phyloP scores from a whole-genome alignment of 2,113 vertebrate genomes.

The Budorcas taxicolor region DNA sequence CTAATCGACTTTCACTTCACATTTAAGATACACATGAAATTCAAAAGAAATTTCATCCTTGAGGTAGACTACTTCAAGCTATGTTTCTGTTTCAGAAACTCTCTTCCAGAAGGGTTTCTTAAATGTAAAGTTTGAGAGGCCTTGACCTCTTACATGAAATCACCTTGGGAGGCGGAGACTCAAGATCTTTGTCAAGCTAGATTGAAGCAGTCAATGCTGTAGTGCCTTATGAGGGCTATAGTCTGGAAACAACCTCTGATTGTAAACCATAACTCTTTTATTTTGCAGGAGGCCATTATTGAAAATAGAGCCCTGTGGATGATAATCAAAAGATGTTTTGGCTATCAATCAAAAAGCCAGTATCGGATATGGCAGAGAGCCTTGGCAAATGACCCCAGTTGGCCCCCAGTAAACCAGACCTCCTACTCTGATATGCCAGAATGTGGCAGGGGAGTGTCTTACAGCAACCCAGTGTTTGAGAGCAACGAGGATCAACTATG shows the following conservation, averaged over 20 bases:
- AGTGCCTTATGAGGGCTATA: not conserved
- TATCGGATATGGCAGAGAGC: slow-evolving; percentile 75
- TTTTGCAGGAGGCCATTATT: slow-evolving; percentile 78
- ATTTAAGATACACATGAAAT: not conserved
- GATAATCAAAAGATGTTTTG: slow-evolving; percentile 73
- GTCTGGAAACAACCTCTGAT: not conserved
- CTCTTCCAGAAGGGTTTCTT: not conserved
- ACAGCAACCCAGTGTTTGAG: slow-evolving; percentile 80
- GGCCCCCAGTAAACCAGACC: slow-evolving; percentile 79
- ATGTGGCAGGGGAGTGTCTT: slow-evolving; percentile 52
- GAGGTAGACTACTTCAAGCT: not conserved
- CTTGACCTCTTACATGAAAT: not conserved
- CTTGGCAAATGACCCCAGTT: slow-evolving; percentile 74
- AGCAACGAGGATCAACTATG: slow-evolving; percentile 70
- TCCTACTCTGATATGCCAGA: slow-evolving; percentile 57
- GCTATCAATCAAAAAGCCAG: slow-evolving; percentile 75
- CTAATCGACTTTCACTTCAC: not conserved
- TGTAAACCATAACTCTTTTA: slow-evolving; percentile 35
- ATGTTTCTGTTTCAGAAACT: not conserved
- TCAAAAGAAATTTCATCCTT: not conserved
- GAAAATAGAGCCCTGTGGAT: slow-evolving; percentile 82
- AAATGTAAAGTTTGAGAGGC: not conserved
- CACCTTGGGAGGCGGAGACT: not conserved
- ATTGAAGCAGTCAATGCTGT: not conserved
- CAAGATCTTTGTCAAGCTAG: not conserved